Conservation (phyloP, 2,888 invertebrate species). For the Argynnis bischoffii region DNA sequence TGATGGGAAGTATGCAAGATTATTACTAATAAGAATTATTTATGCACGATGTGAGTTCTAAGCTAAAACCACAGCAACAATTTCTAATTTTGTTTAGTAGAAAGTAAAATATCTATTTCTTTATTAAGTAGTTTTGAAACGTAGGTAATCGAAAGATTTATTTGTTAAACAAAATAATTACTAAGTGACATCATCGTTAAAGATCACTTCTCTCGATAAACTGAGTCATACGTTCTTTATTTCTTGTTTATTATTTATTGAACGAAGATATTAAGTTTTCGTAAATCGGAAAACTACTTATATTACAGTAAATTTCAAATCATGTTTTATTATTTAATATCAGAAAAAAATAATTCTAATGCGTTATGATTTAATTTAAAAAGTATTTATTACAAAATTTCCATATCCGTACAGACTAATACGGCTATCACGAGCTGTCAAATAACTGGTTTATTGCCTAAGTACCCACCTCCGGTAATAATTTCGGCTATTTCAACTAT, state of each 20-base stretch:
- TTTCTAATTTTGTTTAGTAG: too few relatives aligned
- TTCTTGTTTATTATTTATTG: conserved; percentile 11
- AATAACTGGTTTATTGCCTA: conserved; percentile 29
- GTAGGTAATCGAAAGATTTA: background rate
- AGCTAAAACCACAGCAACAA: too few relatives aligned
- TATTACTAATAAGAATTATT: conserved; percentile 3
- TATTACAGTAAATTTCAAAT: background rate
- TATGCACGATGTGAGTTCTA: background rate
- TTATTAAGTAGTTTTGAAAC: too few relatives aligned
- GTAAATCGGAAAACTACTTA: background rate
- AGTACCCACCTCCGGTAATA: conserved; percentile 28
- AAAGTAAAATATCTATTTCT: too few relatives aligned
- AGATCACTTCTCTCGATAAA: conserved; percentile 16
- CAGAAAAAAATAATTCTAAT: background rate
- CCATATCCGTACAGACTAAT: conserved; percentile 29
- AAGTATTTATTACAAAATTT: conserved; percentile 17
- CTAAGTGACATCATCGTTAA: conserved; percentile 21
- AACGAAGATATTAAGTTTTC: background rate
- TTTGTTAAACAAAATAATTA: conserved; percentile 13
- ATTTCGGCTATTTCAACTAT: conserved; percentile 14
- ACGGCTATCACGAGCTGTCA: conserved; percentile 38
- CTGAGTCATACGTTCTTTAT: conserved; percentile 12
- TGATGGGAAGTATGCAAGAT: conserved; percentile 11
- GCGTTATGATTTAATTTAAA: conserved; percentile 14
- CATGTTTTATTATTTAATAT: conserved; percentile 5